phyloP scores from a whole-genome alignment of 2,113 vertebrate genomes.

The Brevimyrus niger region DNA sequence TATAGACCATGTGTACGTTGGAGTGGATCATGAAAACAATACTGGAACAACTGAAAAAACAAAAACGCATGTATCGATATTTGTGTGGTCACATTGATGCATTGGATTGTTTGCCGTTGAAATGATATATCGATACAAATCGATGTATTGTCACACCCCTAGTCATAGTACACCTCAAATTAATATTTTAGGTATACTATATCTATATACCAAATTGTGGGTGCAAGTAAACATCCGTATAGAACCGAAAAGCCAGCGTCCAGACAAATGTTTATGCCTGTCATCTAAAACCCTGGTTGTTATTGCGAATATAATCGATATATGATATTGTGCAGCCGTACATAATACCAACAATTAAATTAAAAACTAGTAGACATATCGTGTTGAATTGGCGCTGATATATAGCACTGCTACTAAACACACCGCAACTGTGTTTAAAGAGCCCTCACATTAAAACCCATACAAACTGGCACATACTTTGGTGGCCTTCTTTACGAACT shows the following conservation, averaged over 20 bases:
- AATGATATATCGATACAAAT: too few relatives aligned
- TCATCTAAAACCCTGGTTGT: background rate
- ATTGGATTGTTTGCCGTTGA: too few relatives aligned
- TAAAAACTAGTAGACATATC: background rate
- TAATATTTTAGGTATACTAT: background rate
- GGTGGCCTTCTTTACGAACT: conserved; percentile 95
- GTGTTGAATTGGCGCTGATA: background rate
- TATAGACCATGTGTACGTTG: too few relatives aligned
- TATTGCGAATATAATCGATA: background rate
- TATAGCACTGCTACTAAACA: background rate
- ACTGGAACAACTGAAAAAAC: too few relatives aligned
- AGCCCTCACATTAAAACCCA: too few relatives aligned
- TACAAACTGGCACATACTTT: conserved; percentile 67
- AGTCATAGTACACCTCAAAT: background rate
- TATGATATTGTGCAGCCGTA: background rate
- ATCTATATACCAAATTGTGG: background rate
- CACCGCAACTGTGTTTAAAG: background rate
- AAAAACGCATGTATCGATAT: too few relatives aligned
- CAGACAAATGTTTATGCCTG: background rate
- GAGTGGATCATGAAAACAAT: too few relatives aligned
- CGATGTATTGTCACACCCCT: too few relatives aligned
- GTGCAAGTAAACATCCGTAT: background rate
- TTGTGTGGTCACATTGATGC: too few relatives aligned
- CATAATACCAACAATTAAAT: background rate
- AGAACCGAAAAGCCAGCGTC: background rate